Evolutionary conservation across 64 coral and sea anemone species (phyloP).

Genomic region (Stichodactyla helianthus): DNA sequence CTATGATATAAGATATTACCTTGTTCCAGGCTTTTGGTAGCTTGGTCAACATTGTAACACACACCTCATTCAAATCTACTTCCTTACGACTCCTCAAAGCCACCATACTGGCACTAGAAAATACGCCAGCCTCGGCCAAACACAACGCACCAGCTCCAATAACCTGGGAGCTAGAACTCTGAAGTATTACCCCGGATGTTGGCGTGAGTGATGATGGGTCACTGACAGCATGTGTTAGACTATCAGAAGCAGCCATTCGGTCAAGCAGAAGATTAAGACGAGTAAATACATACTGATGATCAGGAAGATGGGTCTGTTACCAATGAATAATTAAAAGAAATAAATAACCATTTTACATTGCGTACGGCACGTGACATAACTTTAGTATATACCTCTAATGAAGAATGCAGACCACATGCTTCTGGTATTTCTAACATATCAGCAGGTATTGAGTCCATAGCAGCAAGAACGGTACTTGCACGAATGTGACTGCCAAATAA

Average conservation of each 20-base stretch:
- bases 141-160: conserved; percentile 68
- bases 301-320: conserved; percentile 67
- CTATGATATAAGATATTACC: conserved; percentile 33
- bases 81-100: conserved; percentile 68
- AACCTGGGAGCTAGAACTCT: conserved; percentile 63
- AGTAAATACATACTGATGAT: conserved; percentile 89
- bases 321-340: neutral
- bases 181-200: conserved; percentile 69
- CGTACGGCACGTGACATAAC: neutral
- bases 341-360: neutral
- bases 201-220: conserved; percentile 63
- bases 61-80: conserved; percentile 85
- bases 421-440: conserved; percentile 87
- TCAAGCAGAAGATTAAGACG: conserved; percentile 85
- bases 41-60: conserved; percentile 69
- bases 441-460: conserved; percentile 67
- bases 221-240: conserved; percentile 71
- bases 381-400: conserved; percentile 53
- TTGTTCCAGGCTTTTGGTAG: conserved; percentile 96
- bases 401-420: conserved; percentile 87
- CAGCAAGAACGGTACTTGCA: conserved; percentile 53
- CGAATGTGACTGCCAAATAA: conserved; percentile 78
- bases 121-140: conserved; percentile 69
- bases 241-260: conserved; percentile 82
- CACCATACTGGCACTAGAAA: conserved; percentile 89